Evolutionary conservation across 1,140 invertebrate species (phyloP).

Genomic region (Papilio dardanus): DNA sequence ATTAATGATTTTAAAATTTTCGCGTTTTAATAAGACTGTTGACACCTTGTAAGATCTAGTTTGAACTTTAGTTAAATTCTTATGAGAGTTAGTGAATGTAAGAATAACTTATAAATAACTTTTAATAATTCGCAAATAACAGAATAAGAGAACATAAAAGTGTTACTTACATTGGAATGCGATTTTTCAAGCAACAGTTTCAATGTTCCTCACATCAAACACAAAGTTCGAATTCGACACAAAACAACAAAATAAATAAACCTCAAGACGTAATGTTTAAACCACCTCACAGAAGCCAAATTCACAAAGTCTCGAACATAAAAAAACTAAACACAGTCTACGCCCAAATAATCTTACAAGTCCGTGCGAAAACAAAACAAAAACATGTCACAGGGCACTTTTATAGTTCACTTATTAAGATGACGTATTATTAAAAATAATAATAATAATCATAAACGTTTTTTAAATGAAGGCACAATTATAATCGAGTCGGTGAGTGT

Average conservation of each 20-base stretch:
- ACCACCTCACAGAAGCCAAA: slow-evolving; percentile 48
- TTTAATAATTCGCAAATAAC: background rate
- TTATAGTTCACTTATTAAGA: slow-evolving; percentile 43
- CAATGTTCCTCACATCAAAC: slow-evolving; percentile 27
- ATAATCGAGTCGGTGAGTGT: slow-evolving; percentile 20
- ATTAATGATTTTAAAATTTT: background rate
- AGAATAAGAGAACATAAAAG: background rate
- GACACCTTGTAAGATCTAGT: background rate
- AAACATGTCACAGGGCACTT: slow-evolving; percentile 59
- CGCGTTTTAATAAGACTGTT: background rate
- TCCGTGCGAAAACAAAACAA: slow-evolving; percentile 72
- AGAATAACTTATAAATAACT: background rate
- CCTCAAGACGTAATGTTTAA: slow-evolving; percentile 39
- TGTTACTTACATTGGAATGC: background rate
- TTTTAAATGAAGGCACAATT: slow-evolving; percentile 49
- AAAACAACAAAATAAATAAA: slow-evolving; percentile 19
- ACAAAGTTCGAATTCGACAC: slow-evolving; percentile 25
- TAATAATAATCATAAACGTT: slow-evolving; percentile 38
- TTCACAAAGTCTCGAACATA: slow-evolving; percentile 58
- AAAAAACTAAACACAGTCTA: slow-evolving; percentile 63
- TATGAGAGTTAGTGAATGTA: background rate
- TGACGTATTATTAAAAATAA: slow-evolving; percentile 48
- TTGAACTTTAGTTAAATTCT: background rate
- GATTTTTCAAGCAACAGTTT: slow-evolving; percentile 15
- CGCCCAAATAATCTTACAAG: slow-evolving; percentile 63